These are phyloP conservation scores for Pangasianodon gigas DNA, from an alignment of 2,113 vertebrate genomes.

Conservation along the genomic window DNA sequence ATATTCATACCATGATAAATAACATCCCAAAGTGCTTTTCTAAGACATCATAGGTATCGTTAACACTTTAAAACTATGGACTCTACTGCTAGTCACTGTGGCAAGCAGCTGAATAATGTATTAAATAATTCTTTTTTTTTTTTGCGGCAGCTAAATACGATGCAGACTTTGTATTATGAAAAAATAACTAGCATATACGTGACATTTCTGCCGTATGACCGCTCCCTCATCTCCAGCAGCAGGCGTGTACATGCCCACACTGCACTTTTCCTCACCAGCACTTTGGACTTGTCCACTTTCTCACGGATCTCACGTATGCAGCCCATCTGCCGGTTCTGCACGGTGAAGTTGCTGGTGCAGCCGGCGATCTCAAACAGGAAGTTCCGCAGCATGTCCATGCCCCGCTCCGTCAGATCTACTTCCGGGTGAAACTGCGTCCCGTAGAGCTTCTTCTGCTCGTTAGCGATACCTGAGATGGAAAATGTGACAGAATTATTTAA, in stretches of 20 bases:
- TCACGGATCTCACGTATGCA: slow-evolving; percentile 90
- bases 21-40: neutral
- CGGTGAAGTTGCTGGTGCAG: slow-evolving; percentile 91
- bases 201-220: too few species aligned
- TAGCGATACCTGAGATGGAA: slow-evolving; percentile 83
- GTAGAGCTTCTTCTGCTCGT: slow-evolving; percentile 96
- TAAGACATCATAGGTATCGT: too few species aligned
- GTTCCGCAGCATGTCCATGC: slow-evolving; percentile 91
- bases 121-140: too few species aligned
- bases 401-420: slow-evolving; percentile 93
- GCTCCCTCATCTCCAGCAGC: neutral
- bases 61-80: too few species aligned
- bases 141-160: too few species aligned
- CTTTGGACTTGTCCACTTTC: slow-evolving; percentile 90
- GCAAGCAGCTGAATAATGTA: too few species aligned
- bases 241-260: neutral
- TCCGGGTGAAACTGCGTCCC: slow-evolving; percentile 97
- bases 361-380: slow-evolving; percentile 95
- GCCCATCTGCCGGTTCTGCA: slow-evolving; percentile 85
- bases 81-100: too few species aligned
- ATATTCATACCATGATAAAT: neutral
- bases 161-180: neutral
- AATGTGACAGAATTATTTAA: neutral
- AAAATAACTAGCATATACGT: neutral
- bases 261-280: slow-evolving; percentile 81